These are phyloP conservation scores for Eupithecia pulchellata DNA, from an alignment of 2,888 invertebrate species.

Conservation along the genomic window DNA sequence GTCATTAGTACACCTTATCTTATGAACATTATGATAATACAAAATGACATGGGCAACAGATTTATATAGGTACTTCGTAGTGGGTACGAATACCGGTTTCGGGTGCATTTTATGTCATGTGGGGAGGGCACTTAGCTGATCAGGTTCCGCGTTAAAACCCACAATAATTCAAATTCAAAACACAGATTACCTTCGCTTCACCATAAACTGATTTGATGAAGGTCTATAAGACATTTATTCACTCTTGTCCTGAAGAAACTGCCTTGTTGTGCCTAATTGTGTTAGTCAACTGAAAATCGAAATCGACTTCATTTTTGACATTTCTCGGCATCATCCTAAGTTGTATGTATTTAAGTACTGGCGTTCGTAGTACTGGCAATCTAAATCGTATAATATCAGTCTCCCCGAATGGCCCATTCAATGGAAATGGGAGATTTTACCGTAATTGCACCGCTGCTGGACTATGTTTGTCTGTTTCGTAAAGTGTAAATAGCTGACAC, in stretches of 20 bases:
- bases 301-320: too few species aligned
- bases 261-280: too few species aligned
- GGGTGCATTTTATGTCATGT: neutral
- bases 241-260: neutral
- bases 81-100: neutral
- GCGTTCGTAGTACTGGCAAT: too few species aligned
- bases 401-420: too few species aligned
- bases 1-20: neutral
- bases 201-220: neutral
- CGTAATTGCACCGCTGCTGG: too few species aligned
- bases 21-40: constrained; percentile 1
- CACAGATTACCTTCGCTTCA: neutral
- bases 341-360: too few species aligned
- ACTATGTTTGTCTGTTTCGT: too few species aligned
- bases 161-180: neutral
- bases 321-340: too few species aligned
- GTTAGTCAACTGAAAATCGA: too few species aligned
- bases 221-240: neutral
- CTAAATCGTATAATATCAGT: too few species aligned
- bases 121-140: neutral
- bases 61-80: neutral
- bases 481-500: too few species aligned
- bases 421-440: too few species aligned
- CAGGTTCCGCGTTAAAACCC: neutral
- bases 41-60: neutral